Conservation (phyloP, 2,888 invertebrate genomes). For the Camptogramma bilineatum region DNA sequence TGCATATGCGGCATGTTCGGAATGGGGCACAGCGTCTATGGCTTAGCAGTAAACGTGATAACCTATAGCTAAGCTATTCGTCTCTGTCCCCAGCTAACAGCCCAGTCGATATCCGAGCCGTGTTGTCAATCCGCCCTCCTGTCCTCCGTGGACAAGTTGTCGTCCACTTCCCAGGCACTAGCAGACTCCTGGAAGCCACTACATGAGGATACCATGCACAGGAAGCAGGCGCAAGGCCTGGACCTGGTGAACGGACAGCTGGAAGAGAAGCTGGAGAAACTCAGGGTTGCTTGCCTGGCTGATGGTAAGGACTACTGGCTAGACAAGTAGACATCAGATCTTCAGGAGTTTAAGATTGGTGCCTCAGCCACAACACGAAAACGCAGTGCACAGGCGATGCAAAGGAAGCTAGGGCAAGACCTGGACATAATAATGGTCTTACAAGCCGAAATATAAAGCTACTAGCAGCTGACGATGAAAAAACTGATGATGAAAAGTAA, state of each 20-base stretch:
- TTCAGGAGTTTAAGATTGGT: background rate
- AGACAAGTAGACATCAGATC: background rate
- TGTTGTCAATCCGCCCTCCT: conserved; percentile 48
- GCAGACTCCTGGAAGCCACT: conserved; percentile 40
- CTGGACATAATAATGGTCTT: no score
- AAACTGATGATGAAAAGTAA: no score
- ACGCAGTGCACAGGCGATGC: no score
- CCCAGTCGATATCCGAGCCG: conserved; percentile 45
- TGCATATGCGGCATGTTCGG: no score
- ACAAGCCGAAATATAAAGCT: no score
- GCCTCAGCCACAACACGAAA: no score
- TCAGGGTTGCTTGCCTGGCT: conserved; percentile 36
- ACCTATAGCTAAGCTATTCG: no score
- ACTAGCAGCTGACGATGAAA: no score
- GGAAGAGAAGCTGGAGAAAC: conserved; percentile 42
- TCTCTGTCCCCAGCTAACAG: conserved; percentile 49
- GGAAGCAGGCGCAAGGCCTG: conserved; percentile 42
- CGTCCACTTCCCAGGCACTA: conserved; percentile 30
- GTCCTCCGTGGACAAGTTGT: no score
- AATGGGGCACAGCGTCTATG: no score
- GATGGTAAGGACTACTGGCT: conserved; percentile 16
- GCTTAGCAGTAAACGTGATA: no score
- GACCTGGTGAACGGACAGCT: conserved; percentile 37
- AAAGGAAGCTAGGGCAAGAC: no score
- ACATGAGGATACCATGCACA: conserved; percentile 21